These are phyloP conservation scores for Sander lucioperca DNA, from an alignment of 2,113 vertebrate species.

Conservation along the genomic window DNA sequence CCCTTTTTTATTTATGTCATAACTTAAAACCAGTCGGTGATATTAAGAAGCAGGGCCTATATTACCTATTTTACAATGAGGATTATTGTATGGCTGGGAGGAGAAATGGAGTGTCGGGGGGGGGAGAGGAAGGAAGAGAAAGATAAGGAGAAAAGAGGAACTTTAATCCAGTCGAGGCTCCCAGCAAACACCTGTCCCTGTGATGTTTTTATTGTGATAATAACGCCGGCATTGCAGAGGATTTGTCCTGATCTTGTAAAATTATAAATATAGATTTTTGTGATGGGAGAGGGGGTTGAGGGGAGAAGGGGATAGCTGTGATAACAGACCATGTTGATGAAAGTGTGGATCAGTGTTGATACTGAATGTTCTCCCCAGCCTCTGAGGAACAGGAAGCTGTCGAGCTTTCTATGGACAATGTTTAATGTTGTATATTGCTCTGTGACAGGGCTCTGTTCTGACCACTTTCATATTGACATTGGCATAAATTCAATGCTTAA, in stretches of 20 bases:
- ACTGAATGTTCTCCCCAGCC: slow-evolving; percentile 29
- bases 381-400: slow-evolving; percentile 36
- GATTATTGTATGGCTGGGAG: slow-evolving; percentile 71
- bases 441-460: not conserved
- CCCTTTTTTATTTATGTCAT: slow-evolving; percentile 74
- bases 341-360: slow-evolving; percentile 45
- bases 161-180: slow-evolving; percentile 76
- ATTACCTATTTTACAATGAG: slow-evolving; percentile 73
- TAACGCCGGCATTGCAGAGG: slow-evolving; percentile 73
- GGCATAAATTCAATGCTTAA: not conserved
- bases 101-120: slow-evolving; percentile 32
- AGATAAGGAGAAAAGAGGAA: slow-evolving; percentile 42
- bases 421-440: slow-evolving; percentile 12
- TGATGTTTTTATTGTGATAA: slow-evolving; percentile 86
- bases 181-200: slow-evolving; percentile 77
- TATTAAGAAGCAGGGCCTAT: slow-evolving; percentile 65
- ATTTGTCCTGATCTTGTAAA: slow-evolving; percentile 85
- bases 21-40: slow-evolving; percentile 74
- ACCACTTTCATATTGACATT: not conserved
- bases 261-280: slow-evolving; percentile 86
- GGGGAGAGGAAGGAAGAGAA: slow-evolving; percentile 37
- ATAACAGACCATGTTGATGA: slow-evolving; percentile 66
- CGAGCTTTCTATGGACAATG: slow-evolving; percentile 1
- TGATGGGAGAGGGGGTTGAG: slow-evolving; percentile 60
- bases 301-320: slow-evolving; percentile 37